A percentile compares a stretch with the other conserved stretches of the same genome.
Evolutionary conservation across 2,113 vertebrate genomes (phyloP).

Genomic region (Excalfactoria chinensis): DNA sequence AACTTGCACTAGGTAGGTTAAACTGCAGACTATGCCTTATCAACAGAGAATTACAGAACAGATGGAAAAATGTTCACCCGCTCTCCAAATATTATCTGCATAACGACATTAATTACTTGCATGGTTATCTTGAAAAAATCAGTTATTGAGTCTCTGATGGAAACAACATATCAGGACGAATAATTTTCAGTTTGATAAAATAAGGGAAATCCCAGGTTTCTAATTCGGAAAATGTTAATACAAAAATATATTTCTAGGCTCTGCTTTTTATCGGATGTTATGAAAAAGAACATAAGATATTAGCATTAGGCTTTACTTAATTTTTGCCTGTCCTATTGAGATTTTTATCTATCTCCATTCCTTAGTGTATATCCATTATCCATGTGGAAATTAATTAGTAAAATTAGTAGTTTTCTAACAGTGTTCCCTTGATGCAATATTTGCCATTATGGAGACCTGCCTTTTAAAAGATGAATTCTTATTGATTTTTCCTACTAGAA

Average conservation of each 20-base stretch:
- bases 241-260: not conserved
- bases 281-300: not conserved
- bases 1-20: not conserved
- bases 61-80: not conserved
- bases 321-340: not conserved
- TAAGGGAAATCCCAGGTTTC: not conserved
- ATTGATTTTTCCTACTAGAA: not conserved
- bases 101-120: not conserved
- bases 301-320: not conserved
- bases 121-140: slow-evolving; percentile 3
- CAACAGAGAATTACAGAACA: not conserved
- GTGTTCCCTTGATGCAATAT: not conserved
- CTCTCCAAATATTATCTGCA: not conserved
- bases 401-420: not conserved
- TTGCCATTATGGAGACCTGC: not conserved
- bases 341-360: not conserved
- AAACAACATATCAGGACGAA: not conserved
- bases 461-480: not conserved
- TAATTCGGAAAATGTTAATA: not conserved
- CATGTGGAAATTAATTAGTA: slow-evolving; percentile 21
- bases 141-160: not conserved
- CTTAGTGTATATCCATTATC: not conserved
- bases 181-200: slow-evolving; percentile 10
- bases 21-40: not conserved
- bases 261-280: not conserved